Evolutionary conservation across 2,888 invertebrate species (phyloP).

Genomic region (Acleris laterana): DNA sequence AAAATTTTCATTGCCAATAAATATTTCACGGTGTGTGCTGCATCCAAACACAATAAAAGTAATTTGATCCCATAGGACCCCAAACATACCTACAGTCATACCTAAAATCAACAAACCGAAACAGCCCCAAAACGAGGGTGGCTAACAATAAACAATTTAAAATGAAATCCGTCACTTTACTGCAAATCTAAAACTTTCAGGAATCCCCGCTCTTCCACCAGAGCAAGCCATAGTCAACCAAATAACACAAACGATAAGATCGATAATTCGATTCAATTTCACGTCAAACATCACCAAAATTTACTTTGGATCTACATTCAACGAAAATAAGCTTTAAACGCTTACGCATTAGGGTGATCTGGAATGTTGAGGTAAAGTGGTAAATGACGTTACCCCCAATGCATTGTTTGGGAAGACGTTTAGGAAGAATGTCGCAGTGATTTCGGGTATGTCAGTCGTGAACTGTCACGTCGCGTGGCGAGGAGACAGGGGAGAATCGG

Average conservation of each 20-base stretch:
- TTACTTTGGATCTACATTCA: not conserved
- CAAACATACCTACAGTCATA: conserved; percentile 18
- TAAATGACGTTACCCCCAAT: conserved; percentile 56
- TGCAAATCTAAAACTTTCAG: conserved; percentile 63
- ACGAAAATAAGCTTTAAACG: conserved; percentile 3
- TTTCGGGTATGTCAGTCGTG: conserved; percentile 78
- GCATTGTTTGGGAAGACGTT: conserved; percentile 72
- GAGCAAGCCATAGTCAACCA: conserved; percentile 44
- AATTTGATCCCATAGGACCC: conserved; percentile 35
- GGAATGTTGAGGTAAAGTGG: conserved; percentile 36
- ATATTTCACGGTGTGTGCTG: conserved; percentile 30
- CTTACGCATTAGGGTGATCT: conserved; percentile 11
- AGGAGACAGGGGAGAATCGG: conserved; percentile 49
- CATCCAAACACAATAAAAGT: conserved; percentile 36
- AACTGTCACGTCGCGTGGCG: conserved; percentile 66
- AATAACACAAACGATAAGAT: conserved; percentile 43
- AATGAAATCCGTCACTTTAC: conserved; percentile 66
- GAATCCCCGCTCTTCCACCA: conserved; percentile 47
- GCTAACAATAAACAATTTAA: conserved; percentile 67
- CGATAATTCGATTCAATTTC: conserved; percentile 29
- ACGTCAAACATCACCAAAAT: conserved; percentile 19
- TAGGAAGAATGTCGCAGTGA: conserved; percentile 77
- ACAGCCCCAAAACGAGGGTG: conserved; percentile 49
- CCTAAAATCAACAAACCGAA: conserved; percentile 39
- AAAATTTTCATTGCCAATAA: conserved; percentile 34